Conservation (phyloP, 2,797 vertebrate species). For the Hirundo rustica region DNA sequence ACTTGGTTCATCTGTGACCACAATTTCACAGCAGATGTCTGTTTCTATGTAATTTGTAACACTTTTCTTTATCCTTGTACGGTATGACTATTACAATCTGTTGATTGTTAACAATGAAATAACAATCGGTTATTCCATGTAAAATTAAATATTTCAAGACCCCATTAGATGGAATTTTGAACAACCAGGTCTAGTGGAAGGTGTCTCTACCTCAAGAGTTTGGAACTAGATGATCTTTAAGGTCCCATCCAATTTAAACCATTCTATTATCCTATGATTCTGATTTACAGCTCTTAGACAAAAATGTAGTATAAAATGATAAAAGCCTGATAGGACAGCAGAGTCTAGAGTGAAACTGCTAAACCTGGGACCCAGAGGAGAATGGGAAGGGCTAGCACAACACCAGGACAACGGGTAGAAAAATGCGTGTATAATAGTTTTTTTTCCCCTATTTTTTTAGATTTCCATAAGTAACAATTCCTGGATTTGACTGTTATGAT, state of each 20-base stretch:
- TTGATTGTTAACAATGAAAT: neutral
- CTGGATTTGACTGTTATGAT: neutral
- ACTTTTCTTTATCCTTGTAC: neutral
- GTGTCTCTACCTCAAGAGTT: neutral
- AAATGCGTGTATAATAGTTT: neutral
- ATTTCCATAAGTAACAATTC: neutral
- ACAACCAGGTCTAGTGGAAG: neutral
- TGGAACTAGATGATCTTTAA: neutral
- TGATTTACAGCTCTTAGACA: neutral
- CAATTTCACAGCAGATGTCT: neutral
- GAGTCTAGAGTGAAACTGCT: neutral
- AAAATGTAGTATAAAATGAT: neutral
- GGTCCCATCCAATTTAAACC: neutral
- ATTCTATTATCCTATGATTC: neutral
- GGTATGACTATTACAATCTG: too few species aligned
- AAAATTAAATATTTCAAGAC: neutral
- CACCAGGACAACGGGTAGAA: neutral
- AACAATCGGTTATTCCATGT: neutral
- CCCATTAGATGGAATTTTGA: fast-evolving
- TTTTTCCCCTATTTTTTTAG: neutral
- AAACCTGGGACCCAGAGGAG: neutral
- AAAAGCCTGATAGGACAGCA: neutral
- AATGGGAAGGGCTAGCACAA: fast-evolving
- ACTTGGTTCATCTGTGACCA: neutral
- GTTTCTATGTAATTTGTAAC: neutral